Evolutionary conservation across 2,797 vertebrate species (phyloP), one percentile per base, ranked within the genome.

Genomic region (Hephaestus fuliginosus): DNA sequence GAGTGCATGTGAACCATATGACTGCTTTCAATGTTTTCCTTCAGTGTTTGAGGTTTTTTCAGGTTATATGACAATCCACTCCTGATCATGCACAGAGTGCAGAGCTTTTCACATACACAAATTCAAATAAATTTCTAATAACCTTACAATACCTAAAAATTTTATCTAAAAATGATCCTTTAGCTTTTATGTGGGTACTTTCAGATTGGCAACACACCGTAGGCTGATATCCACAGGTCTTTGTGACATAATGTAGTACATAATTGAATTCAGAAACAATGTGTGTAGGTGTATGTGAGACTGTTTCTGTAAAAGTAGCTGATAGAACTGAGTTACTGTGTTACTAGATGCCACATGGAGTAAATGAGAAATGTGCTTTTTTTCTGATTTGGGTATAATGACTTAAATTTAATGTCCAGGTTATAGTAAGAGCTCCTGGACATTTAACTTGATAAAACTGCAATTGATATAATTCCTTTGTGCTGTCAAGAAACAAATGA

Each of bases 281-380:
- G 3, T 30, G 7, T 64, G 43, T 48, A 63, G 43, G 60, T 58
- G 52, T 49, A 25, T 39, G 56, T 74, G 41, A 53, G 53, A 61
- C 7, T 25, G 12, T 61, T 25, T 60, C 20, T 25, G 11, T 52
- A 28, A 62, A 73, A 55, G 18, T 61, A 39, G 4, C 43, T 48
- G 30, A 49, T 74, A 39, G 25, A 57, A 74, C 39, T 70, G 39
- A 43, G 36, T 62, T n/a, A 62, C 56, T 72, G 44, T 41, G 14
- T 14, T 53, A 13, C n/a, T 12, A 1, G 17, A 52, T n/a, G 41
- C n/a, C 17, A 51, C 46, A 8, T 57, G 28, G 7, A 28, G 7
- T 48, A 46, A 22, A 36, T 48, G 17, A 22, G 44, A 20, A 44
- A 30, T 22, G 0, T 44, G 33, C 33, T 8, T n/a, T 25, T 62